These are phyloP conservation scores for Cynocephalus volans DNA, from an alignment of 2,113 vertebrate genomes.

Conservation along the genomic window DNA sequence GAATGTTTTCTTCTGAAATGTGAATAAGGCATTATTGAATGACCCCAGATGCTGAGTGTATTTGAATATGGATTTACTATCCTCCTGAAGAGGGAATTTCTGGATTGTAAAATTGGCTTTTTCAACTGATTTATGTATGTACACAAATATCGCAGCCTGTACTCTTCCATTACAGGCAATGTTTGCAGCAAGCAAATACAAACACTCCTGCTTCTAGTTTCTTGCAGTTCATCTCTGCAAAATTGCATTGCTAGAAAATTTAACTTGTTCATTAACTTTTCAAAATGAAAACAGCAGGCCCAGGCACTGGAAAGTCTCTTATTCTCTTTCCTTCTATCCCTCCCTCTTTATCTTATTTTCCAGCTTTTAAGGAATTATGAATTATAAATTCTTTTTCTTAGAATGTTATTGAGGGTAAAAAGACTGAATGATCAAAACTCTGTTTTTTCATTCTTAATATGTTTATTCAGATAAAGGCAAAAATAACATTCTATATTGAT, in stretches of 20 bases:
- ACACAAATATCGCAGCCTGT: background rate
- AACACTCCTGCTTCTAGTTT: background rate
- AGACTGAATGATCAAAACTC: background rate
- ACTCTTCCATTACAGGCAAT: background rate
- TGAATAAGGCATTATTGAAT: slow-evolving; percentile 50
- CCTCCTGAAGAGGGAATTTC: slow-evolving; percentile 32
- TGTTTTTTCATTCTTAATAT: background rate
- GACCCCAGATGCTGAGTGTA: background rate
- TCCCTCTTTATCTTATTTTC: background rate
- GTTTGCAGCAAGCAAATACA: background rate
- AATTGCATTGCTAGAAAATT: background rate
- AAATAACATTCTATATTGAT: slow-evolving; percentile 1
- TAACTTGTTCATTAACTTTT: background rate
- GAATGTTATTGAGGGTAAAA: background rate
- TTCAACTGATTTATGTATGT: background rate
- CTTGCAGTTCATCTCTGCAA: background rate
- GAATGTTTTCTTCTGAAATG: background rate
- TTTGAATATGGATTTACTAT: slow-evolving; percentile 59
- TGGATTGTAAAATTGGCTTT: slow-evolving; percentile 47
- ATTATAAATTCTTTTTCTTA: slow-evolving; percentile 15
- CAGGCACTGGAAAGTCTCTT: background rate
- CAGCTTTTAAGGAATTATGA: background rate
- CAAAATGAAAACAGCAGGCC: background rate
- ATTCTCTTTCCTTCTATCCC: background rate
- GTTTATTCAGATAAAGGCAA: background rate